Evolutionary conservation across 1,140 invertebrate genomes (phyloP), one percentile per base, ranked within the genome.

Genomic region (Drosophila bifasciata): DNA sequence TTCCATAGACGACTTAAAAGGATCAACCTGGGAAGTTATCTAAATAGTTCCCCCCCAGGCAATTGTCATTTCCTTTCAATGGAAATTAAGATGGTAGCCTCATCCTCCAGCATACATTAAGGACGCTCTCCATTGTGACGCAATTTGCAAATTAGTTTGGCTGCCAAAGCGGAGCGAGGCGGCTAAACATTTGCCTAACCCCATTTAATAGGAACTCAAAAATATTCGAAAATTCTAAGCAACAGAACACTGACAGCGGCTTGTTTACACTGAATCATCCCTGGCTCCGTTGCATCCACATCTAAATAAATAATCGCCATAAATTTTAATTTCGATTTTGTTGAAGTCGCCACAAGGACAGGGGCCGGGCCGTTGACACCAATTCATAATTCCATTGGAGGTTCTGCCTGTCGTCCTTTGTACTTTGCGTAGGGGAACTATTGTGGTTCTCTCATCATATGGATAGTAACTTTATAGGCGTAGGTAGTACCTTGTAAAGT

Each of bases 131-230:
- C 32, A 40, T 57, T 57, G n/a, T 9, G 11, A 6, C 46, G 62
- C 49, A 68, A 55, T 86, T 86, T 86, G 77, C 69, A 77, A 85
- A 85, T 85, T 81, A 71, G 53, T 64, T 81, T 61, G 75, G 79
- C 71, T 74, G 77, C 60, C 52, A 41, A 53, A 68, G 67, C 48
- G 16, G 9, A 17, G 7, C 32, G 32, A 36, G 11, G 32, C 51
- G 64, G 70, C 58, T 76, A 62, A 68, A 62, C 45, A 68, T 58
- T 69, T 69, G 53, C 25, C 16, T 68, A 70, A 59, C 67, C 66
- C 53, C 44, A 59, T 59, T 69, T 16, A 70, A 50, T 17, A 43
- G 67, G 74, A 80, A 85, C 75, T 79, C 40, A 69, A 64, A 76
- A 69, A 50, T 69, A 55, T 53, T 75, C 56, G 5, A 41, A 64